Percentiles rank a stretch among this genome's conserved stretches.
Evolutionary conservation across 2,113 vertebrate species (phyloP).

Genomic region (Anarhynchus alexandrinus): DNA sequence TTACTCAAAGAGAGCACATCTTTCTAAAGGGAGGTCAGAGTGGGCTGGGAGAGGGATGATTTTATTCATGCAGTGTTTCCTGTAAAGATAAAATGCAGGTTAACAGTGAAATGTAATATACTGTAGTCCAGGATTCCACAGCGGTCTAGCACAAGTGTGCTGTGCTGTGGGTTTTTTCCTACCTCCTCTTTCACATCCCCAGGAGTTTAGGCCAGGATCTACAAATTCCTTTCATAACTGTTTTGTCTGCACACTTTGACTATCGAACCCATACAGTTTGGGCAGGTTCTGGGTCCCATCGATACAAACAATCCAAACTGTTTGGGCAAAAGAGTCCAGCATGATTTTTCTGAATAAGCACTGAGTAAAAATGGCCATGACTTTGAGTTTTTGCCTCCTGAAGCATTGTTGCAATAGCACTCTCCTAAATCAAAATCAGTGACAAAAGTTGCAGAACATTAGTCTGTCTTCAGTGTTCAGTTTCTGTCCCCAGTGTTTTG

Average conservation of each 20-base stretch:
- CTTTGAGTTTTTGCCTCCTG: background rate
- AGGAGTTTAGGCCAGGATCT: background rate
- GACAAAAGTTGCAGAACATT: background rate
- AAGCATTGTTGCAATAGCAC: background rate
- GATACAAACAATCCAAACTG: background rate
- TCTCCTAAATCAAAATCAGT: background rate
- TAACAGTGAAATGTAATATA: background rate
- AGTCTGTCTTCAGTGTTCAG: background rate
- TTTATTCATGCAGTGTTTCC: background rate
- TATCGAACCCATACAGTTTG: background rate
- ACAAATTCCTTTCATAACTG: background rate
- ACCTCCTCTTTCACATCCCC: background rate
- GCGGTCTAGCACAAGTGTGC: background rate
- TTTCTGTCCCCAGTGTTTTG: background rate
- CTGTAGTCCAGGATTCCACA: background rate
- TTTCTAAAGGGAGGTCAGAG: background rate
- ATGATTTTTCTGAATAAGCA: background rate
- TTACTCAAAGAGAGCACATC: background rate
- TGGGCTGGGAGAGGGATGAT: background rate
- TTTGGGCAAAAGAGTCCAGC: background rate
- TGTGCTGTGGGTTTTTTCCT: rapidly evolving
- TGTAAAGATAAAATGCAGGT: background rate
- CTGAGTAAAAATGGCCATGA: background rate
- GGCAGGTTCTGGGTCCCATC: background rate
- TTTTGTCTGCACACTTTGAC: background rate